A percentile compares a stretch with the other conserved stretches of the same genome.
phyloP scores from a whole-genome alignment of 1,140 invertebrate genomes.

The Pseudomyrmex gracilis region DNA sequence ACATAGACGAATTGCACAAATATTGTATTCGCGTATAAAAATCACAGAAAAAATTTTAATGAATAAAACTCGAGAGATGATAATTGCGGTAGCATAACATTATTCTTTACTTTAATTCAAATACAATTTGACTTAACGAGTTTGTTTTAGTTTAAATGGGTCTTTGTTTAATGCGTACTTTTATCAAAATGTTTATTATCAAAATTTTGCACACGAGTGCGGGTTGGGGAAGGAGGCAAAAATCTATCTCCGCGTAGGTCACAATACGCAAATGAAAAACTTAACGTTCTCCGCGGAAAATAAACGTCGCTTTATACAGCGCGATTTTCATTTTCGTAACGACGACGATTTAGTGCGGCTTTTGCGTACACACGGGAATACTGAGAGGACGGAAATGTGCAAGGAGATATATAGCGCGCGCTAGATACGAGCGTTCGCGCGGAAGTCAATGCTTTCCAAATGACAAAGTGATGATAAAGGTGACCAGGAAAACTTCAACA shows the following conservation, averaged over 20 bases:
- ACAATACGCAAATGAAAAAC: background rate
- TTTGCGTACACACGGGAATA: slow-evolving; percentile 19
- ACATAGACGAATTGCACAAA: too few relatives aligned
- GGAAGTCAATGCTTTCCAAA: too few relatives aligned
- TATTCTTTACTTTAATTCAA: background rate
- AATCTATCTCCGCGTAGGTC: background rate
- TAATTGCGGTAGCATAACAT: slow-evolving; percentile 1
- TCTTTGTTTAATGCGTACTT: background rate
- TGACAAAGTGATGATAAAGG: too few relatives aligned
- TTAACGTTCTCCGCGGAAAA: background rate
- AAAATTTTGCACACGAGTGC: background rate
- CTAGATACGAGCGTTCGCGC: background rate
- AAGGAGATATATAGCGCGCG: background rate
- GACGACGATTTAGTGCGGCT: slow-evolving; percentile 28
- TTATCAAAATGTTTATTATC: background rate
- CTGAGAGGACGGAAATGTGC: slow-evolving; percentile 26
- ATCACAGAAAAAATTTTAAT: background rate
- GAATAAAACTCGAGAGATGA: background rate
- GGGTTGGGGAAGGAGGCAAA: too few relatives aligned
- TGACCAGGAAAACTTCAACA: too few relatives aligned
- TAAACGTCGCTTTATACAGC: slow-evolving; percentile 35
- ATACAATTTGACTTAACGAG: background rate
- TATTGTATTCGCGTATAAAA: too few relatives aligned
- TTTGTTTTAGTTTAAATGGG: background rate
- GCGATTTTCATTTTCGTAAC: slow-evolving; percentile 25